Percentiles rank a stretch among this genome's conserved stretches.
These are phyloP conservation scores for Batillaria attramentaria DNA, from an alignment of 1,140 invertebrate genomes.

Conservation along the genomic window DNA sequence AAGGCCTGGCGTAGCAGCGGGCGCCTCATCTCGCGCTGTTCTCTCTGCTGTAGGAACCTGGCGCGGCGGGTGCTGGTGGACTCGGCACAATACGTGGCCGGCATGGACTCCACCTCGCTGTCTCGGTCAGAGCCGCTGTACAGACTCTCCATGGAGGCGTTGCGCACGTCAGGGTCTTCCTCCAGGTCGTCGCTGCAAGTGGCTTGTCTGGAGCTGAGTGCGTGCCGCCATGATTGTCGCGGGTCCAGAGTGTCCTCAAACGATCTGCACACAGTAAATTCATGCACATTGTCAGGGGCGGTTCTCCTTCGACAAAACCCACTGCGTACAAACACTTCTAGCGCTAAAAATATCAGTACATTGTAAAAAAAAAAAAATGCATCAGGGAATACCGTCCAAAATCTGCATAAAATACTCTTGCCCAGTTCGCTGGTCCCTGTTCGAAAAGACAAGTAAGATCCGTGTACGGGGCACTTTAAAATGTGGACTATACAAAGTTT, in stretches of 20 bases:
- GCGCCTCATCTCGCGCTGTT: constrained; percentile 7
- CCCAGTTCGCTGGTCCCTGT: too few relatives aligned
- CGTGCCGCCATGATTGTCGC: constrained; percentile 28
- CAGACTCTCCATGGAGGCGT: constrained; percentile 46
- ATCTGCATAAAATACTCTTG: too few relatives aligned
- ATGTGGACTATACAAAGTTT: too few relatives aligned
- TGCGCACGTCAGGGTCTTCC: constrained; percentile 39
- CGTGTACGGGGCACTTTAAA: too few relatives aligned
- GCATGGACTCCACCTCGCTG: constrained; percentile 39
- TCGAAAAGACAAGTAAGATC: too few relatives aligned
- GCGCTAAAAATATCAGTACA: too few relatives aligned
- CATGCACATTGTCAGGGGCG: too few relatives aligned
- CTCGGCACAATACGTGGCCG: background rate
- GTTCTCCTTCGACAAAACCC: too few relatives aligned
- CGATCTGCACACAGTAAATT: background rate
- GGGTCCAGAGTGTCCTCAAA: constrained; percentile 39
- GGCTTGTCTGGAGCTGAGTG: constrained; percentile 34
- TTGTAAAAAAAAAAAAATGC: too few relatives aligned
- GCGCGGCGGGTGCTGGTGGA: background rate
- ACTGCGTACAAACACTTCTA: too few relatives aligned
- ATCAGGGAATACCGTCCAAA: too few relatives aligned
- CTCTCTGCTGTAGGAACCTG: constrained; percentile 10
- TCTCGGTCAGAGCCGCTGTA: constrained; percentile 46
- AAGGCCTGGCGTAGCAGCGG: constrained; percentile 28
- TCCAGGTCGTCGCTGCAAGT: constrained; percentile 45